Evolutionary conservation across 2,888 invertebrate genomes (phyloP).

Genomic region (Himalopsyche tibetana): DNA sequence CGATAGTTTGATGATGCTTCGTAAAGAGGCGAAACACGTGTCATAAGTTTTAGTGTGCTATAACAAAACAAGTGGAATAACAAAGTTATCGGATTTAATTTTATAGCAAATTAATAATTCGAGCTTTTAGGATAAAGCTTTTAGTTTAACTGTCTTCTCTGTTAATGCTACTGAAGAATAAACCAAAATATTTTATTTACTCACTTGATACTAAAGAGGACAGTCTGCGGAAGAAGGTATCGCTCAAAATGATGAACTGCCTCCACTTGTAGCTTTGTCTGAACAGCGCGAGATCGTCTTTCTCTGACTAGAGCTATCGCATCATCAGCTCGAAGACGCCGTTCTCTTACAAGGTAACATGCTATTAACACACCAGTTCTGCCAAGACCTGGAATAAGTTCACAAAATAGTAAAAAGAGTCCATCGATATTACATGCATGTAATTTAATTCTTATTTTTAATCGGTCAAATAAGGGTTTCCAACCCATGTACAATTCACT

Average conservation of each 20-base stretch:
- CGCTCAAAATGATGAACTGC: constrained; percentile 90
- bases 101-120: too few species aligned
- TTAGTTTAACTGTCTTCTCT: too few species aligned
- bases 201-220: constrained; percentile 84
- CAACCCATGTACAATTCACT: too few species aligned
- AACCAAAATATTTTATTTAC: constrained; percentile 62
- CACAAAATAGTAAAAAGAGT: not conserved
- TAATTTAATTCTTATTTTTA: too few species aligned
- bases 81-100: too few species aligned
- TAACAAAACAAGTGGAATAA: too few species aligned
- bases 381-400: constrained; percentile 80
- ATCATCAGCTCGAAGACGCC: constrained; percentile 85
- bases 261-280: constrained; percentile 88
- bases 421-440: not conserved
- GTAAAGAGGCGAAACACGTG: too few species aligned
- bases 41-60: too few species aligned
- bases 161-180: too few species aligned
- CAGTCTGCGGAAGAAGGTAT: constrained; percentile 85
- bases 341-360: constrained; percentile 88
- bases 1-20: too few species aligned
- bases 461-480: too few species aligned
- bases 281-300: constrained; percentile 87
- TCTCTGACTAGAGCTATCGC: constrained; percentile 87
- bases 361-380: constrained; percentile 92
- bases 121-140: too few species aligned